Conservation (phyloP, 1,140 invertebrate species). For the Manduca sexta region DNA sequence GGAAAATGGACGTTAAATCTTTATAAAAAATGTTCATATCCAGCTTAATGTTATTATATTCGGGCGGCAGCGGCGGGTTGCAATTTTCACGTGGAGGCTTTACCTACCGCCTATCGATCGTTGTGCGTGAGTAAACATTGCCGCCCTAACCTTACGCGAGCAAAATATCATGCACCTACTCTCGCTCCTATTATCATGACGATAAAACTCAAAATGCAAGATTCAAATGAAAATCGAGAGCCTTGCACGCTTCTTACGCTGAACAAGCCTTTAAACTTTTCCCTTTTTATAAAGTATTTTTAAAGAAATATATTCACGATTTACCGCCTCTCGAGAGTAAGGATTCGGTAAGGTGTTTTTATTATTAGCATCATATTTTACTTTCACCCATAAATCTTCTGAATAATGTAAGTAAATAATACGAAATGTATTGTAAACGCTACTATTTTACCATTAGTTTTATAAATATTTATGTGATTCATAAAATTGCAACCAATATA, state of each 20-base stretch:
- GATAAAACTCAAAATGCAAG: slow-evolving; percentile 11
- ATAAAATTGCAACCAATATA: no score
- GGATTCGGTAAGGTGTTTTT: no score
- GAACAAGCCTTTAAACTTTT: slow-evolving; percentile 1
- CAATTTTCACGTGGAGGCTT: slow-evolving; percentile 66
- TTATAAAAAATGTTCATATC: slow-evolving; percentile 16
- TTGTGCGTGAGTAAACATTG: slow-evolving; percentile 61
- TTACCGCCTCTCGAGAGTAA: not conserved
- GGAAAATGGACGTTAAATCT: no score
- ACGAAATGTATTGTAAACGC: no score
- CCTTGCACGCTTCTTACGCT: not conserved
- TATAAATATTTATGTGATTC: no score
- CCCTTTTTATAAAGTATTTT: not conserved
- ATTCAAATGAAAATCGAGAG: not conserved
- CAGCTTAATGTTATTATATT: slow-evolving; percentile 32
- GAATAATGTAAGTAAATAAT: no score
- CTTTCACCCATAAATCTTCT: no score
- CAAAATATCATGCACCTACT: slow-evolving; percentile 6
- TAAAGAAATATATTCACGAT: not conserved
- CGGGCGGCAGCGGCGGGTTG: slow-evolving; percentile 40
- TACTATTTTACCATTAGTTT: no score
- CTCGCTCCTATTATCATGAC: not conserved
- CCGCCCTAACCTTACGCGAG: slow-evolving; percentile 41
- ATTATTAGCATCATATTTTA: no score
- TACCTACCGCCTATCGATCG: slow-evolving; percentile 50